Conservation (phyloP, 2,888 invertebrate genomes). For the Lycia hirtaria region DNA sequence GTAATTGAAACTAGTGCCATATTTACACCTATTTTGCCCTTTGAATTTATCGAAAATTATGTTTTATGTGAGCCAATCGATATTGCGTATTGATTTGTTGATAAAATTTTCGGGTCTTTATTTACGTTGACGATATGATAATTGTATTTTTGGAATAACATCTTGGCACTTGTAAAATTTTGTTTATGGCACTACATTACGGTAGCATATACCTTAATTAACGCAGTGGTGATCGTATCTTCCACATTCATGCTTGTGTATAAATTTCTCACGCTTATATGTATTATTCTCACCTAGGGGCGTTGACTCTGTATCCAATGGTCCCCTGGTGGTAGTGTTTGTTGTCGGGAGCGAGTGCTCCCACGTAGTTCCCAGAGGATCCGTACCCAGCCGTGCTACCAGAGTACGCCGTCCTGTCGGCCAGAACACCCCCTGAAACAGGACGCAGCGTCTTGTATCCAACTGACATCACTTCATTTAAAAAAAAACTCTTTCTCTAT, state of each 20-base stretch:
- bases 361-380: constrained; percentile 74
- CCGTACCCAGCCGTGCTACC: constrained; percentile 87
- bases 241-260: constrained; percentile 24
- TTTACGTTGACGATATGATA: constrained; percentile 30
- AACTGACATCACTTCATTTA: constrained; percentile 48
- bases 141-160: constrained; percentile 25
- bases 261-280: constrained; percentile 33
- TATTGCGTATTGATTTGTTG: constrained; percentile 6
- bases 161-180: constrained; percentile 34
- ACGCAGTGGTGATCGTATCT: constrained; percentile 27
- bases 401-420: constrained; percentile 89
- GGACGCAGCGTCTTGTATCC: constrained; percentile 69
- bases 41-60: not conserved
- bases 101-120: constrained; percentile 20
- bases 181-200: constrained; percentile 21
- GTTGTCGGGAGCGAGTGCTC: constrained; percentile 78
- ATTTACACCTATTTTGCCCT: not conserved
- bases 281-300: constrained; percentile 85
- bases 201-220: constrained; percentile 10
- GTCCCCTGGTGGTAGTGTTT: constrained; percentile 82
- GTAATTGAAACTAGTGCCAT: not conserved
- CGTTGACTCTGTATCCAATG: constrained; percentile 86
- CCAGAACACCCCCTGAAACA: constrained; percentile 88
- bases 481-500: constrained; percentile 11
- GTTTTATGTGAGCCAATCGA: not conserved